Evolutionary conservation across 2,888 invertebrate species (phyloP), one percentile per base, ranked within the genome.

Genomic region (Tachystola acroxantha): DNA sequence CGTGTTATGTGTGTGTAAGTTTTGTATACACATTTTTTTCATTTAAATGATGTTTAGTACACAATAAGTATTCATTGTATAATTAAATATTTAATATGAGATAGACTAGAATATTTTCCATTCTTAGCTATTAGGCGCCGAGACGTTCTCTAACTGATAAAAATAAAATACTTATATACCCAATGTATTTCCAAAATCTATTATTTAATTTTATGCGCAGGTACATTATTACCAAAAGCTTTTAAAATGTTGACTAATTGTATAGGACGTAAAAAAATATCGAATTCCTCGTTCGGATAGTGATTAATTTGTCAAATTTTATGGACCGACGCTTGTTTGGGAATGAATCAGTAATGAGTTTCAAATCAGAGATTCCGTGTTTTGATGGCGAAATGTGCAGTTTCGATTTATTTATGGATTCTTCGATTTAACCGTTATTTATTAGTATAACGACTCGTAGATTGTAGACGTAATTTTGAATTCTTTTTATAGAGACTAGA

Each of bases 271-370:
- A 43, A 36, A 46, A 48, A 57, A 51, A 48, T 59, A 54, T 55
- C 47, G 44, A 47, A 54, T 55, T 54, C 41, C 42, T 40, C 45
- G 42, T 48, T 50, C 37, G 42, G 42, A 53, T 48, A 48, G 51
- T 59, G 58, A 61, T 64, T 59, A 61, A 64, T 65, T 60, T 64
- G 54, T 62, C 52, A 56, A 53, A 49, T 41, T 53, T 57, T 64
- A 63, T 61, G 45, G 43, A 42, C 49, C 37, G 34, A 54, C 45
- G 50, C 55, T 53, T 37, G 53, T 59, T 59, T 57, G 42, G 34
- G 45, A 46, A 47, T 50, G 55, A 56, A 63, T 67, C 52, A 25
- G 41, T 56, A 59, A 60, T 61, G 56, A 60, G 49, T 38, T 55
- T 44, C 37, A 45, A 52, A 45, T 43, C 41, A 40, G 45, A 49